phyloP scores from a whole-genome alignment of 2,888 invertebrate genomes.

The Lepidocyrtinus sp. region DNA sequence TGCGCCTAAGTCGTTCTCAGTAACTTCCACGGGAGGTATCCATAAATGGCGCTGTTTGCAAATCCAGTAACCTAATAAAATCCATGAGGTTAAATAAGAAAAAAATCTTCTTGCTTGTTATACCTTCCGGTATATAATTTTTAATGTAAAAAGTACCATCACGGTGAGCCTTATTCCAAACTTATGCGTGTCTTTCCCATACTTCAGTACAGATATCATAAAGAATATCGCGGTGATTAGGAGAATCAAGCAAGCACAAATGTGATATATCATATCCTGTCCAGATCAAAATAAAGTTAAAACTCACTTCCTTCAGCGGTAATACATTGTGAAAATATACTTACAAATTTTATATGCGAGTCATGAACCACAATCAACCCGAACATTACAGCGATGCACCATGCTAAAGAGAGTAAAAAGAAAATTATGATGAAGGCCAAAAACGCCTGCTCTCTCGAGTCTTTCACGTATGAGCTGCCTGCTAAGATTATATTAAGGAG shows the following conservation, averaged over 20 bases:
- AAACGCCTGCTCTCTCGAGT: conserved; percentile 58
- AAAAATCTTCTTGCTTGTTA: not conserved
- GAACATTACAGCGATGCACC: conserved; percentile 47
- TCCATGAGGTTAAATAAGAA: not conserved
- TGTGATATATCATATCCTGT: conserved; percentile 61
- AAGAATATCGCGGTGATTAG: conserved; percentile 46
- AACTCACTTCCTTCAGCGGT: not conserved
- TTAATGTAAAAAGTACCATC: conserved; percentile 42
- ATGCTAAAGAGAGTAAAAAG: conserved; percentile 51
- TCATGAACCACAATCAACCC: conserved; percentile 43
- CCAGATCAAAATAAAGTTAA: not conserved
- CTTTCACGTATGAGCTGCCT: conserved; percentile 28
- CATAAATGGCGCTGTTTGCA: conserved; percentile 57
- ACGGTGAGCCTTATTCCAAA: conserved; percentile 46
- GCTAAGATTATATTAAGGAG: conserved; percentile 48
- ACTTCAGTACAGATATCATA: conserved; percentile 45
- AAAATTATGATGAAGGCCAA: conserved; percentile 59
- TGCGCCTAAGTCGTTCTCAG: conserved; percentile 41
- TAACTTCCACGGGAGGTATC: conserved; percentile 61
- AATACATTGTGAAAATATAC: not conserved
- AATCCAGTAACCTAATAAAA: conserved; percentile 52
- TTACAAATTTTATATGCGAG: conserved; percentile 52
- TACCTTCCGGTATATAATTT: not conserved
- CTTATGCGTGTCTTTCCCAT: conserved; percentile 30
- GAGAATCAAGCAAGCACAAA: conserved; percentile 43